Percentiles rank a stretch among this genome's conserved stretches.
Evolutionary conservation across 1,140 invertebrate species (phyloP).

Genomic region (Zaprionus africanus): DNA sequence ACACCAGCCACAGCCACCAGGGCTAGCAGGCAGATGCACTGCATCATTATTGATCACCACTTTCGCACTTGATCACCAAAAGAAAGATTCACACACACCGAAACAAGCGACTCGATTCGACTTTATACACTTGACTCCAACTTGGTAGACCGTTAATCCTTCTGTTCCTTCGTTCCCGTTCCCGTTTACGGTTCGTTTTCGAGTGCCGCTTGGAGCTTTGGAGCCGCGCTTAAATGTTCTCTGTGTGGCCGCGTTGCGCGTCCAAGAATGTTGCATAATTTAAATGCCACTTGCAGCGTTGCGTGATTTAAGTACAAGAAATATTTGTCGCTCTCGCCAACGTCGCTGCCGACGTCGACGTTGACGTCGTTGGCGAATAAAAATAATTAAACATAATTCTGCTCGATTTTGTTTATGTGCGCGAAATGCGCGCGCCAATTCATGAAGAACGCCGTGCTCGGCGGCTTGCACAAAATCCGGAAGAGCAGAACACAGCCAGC

Average conservation of each 20-base stretch:
- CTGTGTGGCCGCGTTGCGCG: conserved; percentile 1
- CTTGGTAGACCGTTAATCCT: conserved; percentile 2
- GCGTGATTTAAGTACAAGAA: conserved; percentile 59
- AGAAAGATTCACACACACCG: neutral
- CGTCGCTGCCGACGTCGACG: neutral
- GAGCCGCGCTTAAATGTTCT: conserved; percentile 61
- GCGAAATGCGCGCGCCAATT: conserved; percentile 1
- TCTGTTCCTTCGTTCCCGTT: conserved; percentile 20
- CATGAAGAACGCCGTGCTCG: neutral
- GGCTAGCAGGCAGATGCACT: conserved; percentile 59
- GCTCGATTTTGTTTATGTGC: neutral
- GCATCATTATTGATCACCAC: conserved; percentile 26
- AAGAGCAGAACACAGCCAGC: neutral
- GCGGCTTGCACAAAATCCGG: conserved; percentile 34
- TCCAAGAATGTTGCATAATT: conserved; percentile 70
- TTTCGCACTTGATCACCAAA: conserved; percentile 18
- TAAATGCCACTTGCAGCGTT: conserved; percentile 51
- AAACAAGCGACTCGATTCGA: neutral
- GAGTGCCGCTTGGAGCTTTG: conserved; percentile 44
- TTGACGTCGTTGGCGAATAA: conserved; percentile 7
- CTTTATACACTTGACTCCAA: neutral
- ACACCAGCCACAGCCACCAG: conserved; percentile 28
- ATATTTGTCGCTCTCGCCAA: neutral
- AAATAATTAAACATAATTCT: conserved; percentile 16
- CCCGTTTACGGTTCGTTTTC: conserved; percentile 30